Conservation (phyloP, 2,888 invertebrate species). For the Sisyra nigra region DNA sequence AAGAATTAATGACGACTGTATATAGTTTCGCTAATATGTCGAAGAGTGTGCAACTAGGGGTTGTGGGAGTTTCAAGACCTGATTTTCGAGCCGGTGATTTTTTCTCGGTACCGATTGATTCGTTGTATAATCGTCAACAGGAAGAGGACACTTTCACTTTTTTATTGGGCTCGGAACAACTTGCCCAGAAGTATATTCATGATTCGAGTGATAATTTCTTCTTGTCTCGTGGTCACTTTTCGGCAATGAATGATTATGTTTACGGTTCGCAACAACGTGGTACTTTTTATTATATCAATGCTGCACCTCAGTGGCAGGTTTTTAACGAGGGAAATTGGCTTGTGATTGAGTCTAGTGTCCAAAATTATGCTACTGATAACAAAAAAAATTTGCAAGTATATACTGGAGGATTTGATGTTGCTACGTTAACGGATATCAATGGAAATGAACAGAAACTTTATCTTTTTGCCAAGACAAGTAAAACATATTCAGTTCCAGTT, state of each 20-base stretch:
- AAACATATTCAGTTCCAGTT: constrained; percentile 30
- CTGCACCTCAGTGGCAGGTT: constrained; percentile 32
- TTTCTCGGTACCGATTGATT: constrained; percentile 21
- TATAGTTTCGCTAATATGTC: constrained; percentile 35
- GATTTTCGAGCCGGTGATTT: constrained; percentile 32
- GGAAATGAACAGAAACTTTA: constrained; percentile 19
- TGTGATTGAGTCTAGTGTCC: constrained; percentile 20
- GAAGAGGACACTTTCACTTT: constrained; percentile 15
- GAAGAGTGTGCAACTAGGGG: constrained; percentile 29
- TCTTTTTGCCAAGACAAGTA: constrained; percentile 21
- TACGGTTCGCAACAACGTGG: constrained; percentile 32
- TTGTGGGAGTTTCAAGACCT: constrained; percentile 31
- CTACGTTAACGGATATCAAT: constrained; percentile 18
- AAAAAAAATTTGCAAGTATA: constrained; percentile 20
- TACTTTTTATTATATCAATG: constrained; percentile 36
- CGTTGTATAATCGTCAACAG: constrained; percentile 8
- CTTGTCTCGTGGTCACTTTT: constrained; percentile 33
- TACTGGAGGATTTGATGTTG: constrained; percentile 21
- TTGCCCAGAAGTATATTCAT: constrained; percentile 18
- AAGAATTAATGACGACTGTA: constrained; percentile 29
- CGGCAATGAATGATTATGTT: constrained; percentile 34
- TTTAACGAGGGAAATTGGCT: constrained; percentile 29
- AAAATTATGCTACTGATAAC: constrained; percentile 17
- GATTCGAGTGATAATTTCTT: constrained; percentile 15
- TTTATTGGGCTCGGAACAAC: constrained; percentile 16